phyloP scores from a whole-genome alignment of 2,797 vertebrate species.

The Coreius guichenoti region DNA sequence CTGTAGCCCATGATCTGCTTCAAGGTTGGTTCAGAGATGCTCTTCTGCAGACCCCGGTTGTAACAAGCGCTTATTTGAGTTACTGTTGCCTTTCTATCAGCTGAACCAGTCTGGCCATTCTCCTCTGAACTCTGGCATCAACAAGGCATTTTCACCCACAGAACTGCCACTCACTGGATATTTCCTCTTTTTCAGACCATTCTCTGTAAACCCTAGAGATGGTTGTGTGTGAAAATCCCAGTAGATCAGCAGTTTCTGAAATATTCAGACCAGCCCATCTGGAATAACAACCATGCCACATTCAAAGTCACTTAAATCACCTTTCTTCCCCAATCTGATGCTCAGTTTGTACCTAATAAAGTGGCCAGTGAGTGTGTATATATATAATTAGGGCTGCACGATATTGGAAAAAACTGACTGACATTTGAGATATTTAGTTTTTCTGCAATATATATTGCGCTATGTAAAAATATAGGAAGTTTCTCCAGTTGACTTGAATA shows the following conservation, averaged over 20 bases:
- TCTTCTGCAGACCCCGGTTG: not conserved
- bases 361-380: too few relatives aligned
- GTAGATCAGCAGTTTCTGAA: not conserved
- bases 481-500: too few relatives aligned
- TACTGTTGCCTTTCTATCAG: not conserved
- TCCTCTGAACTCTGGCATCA: not conserved
- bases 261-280: not conserved
- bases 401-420: too few relatives aligned
- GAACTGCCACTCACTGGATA: too few relatives aligned
- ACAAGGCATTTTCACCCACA: not conserved
- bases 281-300: not conserved
- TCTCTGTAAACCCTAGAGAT: not conserved
- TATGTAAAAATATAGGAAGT: too few relatives aligned
- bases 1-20: not conserved
- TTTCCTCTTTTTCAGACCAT: not conserved
- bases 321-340: not conserved
- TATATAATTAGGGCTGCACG: too few relatives aligned
- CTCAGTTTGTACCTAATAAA: too few relatives aligned
- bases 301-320: not conserved
- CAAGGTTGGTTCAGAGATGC: not conserved
- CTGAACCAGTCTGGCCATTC: not conserved
- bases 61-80: not conserved
- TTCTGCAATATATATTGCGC: too few relatives aligned
- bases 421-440: too few relatives aligned
- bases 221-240: not conserved